phyloP scores from a whole-genome alignment of 2,113 vertebrate genomes.

The Vulpes lagopus region DNA sequence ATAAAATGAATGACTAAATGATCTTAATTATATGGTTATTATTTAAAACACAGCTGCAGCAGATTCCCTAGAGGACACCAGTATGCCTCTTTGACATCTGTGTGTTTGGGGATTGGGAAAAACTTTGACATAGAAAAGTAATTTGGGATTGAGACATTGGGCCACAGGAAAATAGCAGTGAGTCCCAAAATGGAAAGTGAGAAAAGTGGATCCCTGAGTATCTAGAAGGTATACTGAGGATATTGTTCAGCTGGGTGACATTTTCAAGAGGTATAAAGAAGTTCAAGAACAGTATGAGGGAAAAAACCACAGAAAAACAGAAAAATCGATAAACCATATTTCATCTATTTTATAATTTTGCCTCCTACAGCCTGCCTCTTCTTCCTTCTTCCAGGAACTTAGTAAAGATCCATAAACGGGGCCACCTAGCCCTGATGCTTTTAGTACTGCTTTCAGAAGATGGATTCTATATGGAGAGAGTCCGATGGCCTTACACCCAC shows the following conservation, averaged over 20 bases:
- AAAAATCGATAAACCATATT: background rate
- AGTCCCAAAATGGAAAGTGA: background rate
- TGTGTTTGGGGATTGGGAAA: background rate
- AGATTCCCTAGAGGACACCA: background rate
- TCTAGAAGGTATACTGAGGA: background rate
- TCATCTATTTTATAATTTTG: constrained; percentile 7
- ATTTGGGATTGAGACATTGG: background rate
- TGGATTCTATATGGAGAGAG: background rate
- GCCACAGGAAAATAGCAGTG: background rate
- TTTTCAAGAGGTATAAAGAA: background rate
- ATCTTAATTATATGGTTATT: constrained; percentile 10
- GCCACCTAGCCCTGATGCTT: background rate
- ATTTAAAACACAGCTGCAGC: background rate
- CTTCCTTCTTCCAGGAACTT: background rate
- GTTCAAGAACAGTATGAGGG: background rate
- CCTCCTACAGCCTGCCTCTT: background rate
- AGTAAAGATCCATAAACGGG: background rate
- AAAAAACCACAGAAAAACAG: background rate
- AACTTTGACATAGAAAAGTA: background rate
- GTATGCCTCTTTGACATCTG: background rate
- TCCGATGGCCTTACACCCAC: background rate
- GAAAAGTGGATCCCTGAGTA: background rate
- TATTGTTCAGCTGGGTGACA: background rate
- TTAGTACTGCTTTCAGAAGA: background rate
- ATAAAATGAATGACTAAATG: constrained; percentile 24